These are phyloP conservation scores for Hippocampus kuda DNA, from an alignment of 2,797 vertebrate genomes.

Conservation along the genomic window DNA sequence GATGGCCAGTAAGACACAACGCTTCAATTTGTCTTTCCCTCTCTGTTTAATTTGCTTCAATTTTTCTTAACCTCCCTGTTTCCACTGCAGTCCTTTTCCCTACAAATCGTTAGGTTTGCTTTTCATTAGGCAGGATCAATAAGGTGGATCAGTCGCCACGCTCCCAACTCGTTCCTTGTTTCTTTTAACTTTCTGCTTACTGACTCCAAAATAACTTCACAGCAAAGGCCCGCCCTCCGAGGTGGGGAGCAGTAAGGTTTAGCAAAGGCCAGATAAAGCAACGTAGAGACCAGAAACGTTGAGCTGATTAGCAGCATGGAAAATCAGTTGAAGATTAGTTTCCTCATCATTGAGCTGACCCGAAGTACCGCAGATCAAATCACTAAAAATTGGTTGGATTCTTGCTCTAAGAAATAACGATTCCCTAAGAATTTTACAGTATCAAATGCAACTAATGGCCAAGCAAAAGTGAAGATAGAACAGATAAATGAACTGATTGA, in stretches of 20 bases:
- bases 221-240: conserved; percentile 11
- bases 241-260: conserved; percentile 2
- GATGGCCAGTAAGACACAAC: conserved; percentile 38
- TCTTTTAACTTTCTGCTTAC: conserved; percentile 10
- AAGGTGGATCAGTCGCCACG: conserved; percentile 48
- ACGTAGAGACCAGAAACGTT: neutral
- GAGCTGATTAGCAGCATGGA: neutral
- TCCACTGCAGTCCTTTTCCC: conserved; percentile 38
- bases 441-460: neutral
- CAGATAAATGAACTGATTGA: neutral
- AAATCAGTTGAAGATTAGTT: neutral
- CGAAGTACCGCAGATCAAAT: neutral
- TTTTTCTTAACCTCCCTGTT: conserved; percentile 39
- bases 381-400: neutral
- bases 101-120: conserved; percentile 67
- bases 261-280: conserved; percentile 12
- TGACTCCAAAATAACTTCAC: conserved; percentile 19
- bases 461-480: neutral
- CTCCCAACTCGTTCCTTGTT: conserved; percentile 3
- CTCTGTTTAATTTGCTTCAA: conserved; percentile 17
- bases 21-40: conserved; percentile 45
- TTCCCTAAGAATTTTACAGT: neutral
- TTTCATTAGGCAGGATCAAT: conserved; percentile 70
- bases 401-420: neutral
- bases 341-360: neutral